Base-by-base conservation (phyloP, 2,888 invertebrate genomes). In the Lasioglossum leucozonium region DNA sequence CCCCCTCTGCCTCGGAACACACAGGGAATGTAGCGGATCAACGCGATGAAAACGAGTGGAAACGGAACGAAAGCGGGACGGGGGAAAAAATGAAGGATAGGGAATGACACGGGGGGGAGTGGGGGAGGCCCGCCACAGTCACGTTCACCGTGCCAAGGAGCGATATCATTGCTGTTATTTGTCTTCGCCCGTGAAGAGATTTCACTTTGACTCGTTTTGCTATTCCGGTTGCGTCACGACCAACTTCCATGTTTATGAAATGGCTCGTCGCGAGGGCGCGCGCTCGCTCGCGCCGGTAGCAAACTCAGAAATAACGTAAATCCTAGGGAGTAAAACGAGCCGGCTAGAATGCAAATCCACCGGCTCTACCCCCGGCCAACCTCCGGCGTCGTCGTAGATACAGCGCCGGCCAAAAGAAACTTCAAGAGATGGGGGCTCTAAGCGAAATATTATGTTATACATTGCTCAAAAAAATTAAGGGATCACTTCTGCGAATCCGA, bases 161-260 rank as follows among this genome's bases (percentile, higher is more conserved):
- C 62, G 85, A 88, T 88, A 90, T 88, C 86, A 87, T 89, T 84
- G 89, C 34, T 44, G 79, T 85, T 85, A 86, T 90, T 90, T 90
- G 88, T 90, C 82, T 86, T 85, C 78, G 71, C 79, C 67, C 82
- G 40, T 78, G 86, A 82, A 77, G 79, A 88, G 90, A 85, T 90
- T 86, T 90, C 90, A 90, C 90, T 90, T 89, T 79, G 87, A 78
- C 87, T 85, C 78, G 84, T 82, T 88, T 90, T 82, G 75, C 85
- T 90, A 90, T 91, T 91, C 91, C 85, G 90, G 87, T 87, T 90
- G 91, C 88, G 89, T 91, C 91, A 84, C 82, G 87, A 34, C 44
- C 44, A 90, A 91, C 88, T 91, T 89, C 89, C 88, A 90, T 91
- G 91, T 91, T 91, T 91, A 91, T 91, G 90, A 91, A 91, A 91